These are phyloP conservation scores for Parazoanthus atlanticus DNA, from an alignment of 92 coral and sea anemone genomes.

Conservation along the genomic window DNA sequence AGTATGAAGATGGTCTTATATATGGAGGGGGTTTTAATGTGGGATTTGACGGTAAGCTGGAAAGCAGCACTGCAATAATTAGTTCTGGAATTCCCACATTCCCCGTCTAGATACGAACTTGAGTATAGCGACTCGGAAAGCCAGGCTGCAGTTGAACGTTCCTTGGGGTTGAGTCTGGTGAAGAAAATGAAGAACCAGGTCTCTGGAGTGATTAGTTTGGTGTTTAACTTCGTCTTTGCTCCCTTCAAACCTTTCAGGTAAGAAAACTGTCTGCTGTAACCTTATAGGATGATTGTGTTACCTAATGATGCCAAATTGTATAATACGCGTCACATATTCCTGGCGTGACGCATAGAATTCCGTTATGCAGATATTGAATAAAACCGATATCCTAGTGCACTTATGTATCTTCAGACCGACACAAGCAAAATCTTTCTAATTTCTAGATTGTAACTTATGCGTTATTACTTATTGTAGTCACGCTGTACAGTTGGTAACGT, in stretches of 20 bases:
- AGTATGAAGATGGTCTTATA: too few species aligned
- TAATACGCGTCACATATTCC: too few species aligned
- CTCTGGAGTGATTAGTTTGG: slow-evolving; percentile 87
- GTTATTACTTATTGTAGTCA: background rate
- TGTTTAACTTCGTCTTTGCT: slow-evolving; percentile 89
- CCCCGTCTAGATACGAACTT: slow-evolving; percentile 76
- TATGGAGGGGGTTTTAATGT: too few species aligned
- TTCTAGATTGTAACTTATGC: background rate
- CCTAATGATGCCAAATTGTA: too few species aligned
- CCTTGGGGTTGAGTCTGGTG: slow-evolving; percentile 89
- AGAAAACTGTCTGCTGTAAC: background rate
- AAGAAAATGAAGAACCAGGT: slow-evolving; percentile 90
- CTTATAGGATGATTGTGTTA: too few species aligned
- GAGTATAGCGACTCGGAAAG: slow-evolving; percentile 84
- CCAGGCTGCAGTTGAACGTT: slow-evolving; percentile 90
- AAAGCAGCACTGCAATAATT: background rate
- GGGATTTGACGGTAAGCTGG: too few species aligned
- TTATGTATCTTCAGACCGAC: too few species aligned
- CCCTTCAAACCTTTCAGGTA: slow-evolving; percentile 98
- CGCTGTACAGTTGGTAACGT: too few species aligned
- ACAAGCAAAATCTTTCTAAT: too few species aligned
- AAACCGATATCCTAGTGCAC: too few species aligned
- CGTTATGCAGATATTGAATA: too few species aligned
- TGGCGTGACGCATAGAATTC: too few species aligned
- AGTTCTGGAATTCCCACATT: background rate